Evolutionary conservation across 2,797 vertebrate genomes (phyloP).

Genomic region (Alcedo quadribrachys): DNA sequence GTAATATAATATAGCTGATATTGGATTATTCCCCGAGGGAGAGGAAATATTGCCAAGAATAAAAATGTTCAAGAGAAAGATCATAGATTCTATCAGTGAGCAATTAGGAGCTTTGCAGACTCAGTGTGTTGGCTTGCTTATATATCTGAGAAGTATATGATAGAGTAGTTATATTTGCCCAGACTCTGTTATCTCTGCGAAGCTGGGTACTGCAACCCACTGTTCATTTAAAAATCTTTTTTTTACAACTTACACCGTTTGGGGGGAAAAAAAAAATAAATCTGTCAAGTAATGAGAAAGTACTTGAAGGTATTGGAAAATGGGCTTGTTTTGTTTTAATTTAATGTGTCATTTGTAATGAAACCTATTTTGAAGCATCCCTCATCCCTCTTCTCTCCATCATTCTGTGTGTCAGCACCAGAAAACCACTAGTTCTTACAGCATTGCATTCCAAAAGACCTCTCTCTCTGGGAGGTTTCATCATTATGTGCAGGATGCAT

Average conservation of each 20-base stretch:
- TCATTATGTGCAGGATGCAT: background rate
- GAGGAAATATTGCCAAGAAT: conserved; percentile 28
- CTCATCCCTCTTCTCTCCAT: background rate
- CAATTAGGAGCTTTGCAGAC: conserved; percentile 18
- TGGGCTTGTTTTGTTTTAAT: background rate
- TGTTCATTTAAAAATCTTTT: background rate
- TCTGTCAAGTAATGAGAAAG: background rate
- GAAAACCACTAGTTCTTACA: background rate
- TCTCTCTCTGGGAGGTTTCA: background rate
- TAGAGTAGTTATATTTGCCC: background rate
- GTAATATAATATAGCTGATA: conserved; percentile 3
- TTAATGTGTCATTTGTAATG: background rate
- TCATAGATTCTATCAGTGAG: conserved; percentile 20
- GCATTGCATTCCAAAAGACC: background rate
- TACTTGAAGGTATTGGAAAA: background rate
- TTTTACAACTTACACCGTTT: background rate
- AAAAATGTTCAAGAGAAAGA: conserved; percentile 3
- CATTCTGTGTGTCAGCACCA: background rate
- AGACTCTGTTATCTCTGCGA: background rate
- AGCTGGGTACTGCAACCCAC: background rate
- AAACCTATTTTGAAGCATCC: background rate
- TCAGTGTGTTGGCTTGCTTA: background rate
- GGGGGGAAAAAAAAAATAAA: background rate
- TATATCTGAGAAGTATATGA: background rate
- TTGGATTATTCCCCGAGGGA: background rate